Evolutionary conservation across 2,113 vertebrate species (phyloP).

Genomic region (Syngnathus floridae): DNA sequence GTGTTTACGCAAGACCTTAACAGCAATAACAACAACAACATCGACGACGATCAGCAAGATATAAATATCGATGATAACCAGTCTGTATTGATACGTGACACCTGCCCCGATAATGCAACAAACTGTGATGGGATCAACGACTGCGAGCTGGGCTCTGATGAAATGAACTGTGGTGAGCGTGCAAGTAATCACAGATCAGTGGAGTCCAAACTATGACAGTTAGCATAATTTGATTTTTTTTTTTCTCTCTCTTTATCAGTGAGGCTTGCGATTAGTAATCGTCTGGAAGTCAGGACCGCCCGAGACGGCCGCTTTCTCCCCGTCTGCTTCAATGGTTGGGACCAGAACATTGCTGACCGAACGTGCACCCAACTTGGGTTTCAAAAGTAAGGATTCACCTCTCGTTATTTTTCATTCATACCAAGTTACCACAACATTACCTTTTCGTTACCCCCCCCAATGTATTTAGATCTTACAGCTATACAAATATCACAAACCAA

Average conservation of each 20-base stretch:
- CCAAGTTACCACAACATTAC: background rate
- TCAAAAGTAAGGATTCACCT: conserved; percentile 39
- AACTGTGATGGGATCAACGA: conserved; percentile 50
- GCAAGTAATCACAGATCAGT: background rate
- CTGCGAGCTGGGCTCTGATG: conserved; percentile 55
- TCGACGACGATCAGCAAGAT: background rate
- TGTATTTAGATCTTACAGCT: background rate
- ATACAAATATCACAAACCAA: conserved; percentile 14
- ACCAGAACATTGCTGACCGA: conserved; percentile 28
- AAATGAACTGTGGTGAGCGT: conserved; percentile 61
- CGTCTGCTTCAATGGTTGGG: conserved; percentile 57
- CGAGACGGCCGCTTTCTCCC: conserved; percentile 57
- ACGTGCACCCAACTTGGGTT: conserved; percentile 63
- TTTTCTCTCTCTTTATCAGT: conserved; percentile 39
- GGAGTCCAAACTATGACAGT: too few species aligned
- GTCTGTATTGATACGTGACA: conserved; percentile 13
- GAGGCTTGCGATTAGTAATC: conserved; percentile 31
- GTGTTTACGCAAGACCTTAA: background rate
- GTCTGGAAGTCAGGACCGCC: conserved; percentile 52
- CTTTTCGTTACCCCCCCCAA: too few species aligned
- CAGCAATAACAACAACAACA: rapidly evolving
- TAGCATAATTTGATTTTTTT: background rate
- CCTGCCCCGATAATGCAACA: conserved; percentile 48
- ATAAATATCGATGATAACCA: rapidly evolving
- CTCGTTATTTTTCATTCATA: background rate